These are phyloP conservation scores for Phaedon cochleariae DNA, from an alignment of 2,888 invertebrate species.

Conservation along the genomic window DNA sequence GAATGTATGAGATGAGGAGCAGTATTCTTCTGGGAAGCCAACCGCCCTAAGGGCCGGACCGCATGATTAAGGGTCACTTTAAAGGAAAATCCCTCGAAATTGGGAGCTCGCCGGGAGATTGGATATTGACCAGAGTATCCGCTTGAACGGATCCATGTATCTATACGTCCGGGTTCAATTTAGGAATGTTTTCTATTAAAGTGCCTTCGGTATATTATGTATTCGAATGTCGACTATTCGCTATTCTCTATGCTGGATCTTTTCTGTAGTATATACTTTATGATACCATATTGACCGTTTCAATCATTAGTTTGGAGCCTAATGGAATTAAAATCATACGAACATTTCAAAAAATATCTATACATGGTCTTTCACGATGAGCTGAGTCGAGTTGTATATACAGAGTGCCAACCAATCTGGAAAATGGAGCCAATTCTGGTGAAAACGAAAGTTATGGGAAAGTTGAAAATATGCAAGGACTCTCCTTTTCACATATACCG, in stretches of 20 bases:
- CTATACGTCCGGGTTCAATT: constrained; percentile 44
- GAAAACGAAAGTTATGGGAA: no score
- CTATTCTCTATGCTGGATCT: background rate
- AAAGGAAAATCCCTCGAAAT: constrained; percentile 56
- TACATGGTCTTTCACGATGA: no score
- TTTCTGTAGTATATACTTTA: background rate
- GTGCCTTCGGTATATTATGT: constrained; percentile 16
- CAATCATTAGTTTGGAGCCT: no score
- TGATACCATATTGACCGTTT: background rate
- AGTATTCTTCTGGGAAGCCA: constrained; percentile 34
- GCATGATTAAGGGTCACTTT: constrained; percentile 54
- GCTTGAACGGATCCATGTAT: constrained; percentile 48
- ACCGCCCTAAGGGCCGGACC: constrained; percentile 37
- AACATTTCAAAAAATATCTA: no score
- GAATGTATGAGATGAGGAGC: constrained; percentile 30
- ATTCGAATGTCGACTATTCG: constrained; percentile 24
- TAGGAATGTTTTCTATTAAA: constrained; percentile 47
- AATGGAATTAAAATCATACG: no score
- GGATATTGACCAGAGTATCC: constrained; percentile 56
- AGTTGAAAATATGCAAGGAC: no score
- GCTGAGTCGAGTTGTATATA: no score
- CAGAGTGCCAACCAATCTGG: no score
- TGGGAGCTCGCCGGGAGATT: constrained; percentile 57
- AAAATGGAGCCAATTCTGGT: no score
- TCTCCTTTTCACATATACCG: no score